phyloP scores from a whole-genome alignment of 2,888 invertebrate species.

The Nomada flava region DNA sequence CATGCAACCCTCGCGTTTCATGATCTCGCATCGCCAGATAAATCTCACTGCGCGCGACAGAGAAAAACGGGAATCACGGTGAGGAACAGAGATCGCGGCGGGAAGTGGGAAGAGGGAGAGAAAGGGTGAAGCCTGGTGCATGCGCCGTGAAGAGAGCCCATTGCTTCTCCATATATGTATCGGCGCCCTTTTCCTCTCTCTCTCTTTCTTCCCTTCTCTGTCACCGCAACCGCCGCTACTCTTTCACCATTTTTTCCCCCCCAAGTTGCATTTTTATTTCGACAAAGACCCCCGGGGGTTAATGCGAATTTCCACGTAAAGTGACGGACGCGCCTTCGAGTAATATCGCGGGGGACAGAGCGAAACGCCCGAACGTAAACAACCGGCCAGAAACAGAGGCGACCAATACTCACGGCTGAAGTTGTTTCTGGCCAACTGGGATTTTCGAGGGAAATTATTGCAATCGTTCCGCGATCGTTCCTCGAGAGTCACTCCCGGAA shows the following conservation, averaged over 20 bases:
- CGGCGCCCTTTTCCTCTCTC: constrained; percentile 20
- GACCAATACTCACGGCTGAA: background rate
- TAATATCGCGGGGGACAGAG: constrained; percentile 57
- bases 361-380: constrained; percentile 50
- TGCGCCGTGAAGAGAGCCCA: constrained; percentile 57
- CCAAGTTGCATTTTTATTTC: constrained; percentile 75
- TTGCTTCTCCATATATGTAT: constrained; percentile 49
- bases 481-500: background rate
- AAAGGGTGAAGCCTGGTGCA: constrained; percentile 54
- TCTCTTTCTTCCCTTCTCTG: constrained; percentile 33
- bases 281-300: constrained; percentile 69
- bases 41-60: constrained; percentile 76
- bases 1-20: constrained; percentile 73
- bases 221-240: constrained; percentile 36
- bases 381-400: constrained; percentile 58
- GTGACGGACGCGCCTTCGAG: constrained; percentile 67
- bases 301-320: constrained; percentile 74
- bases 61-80: constrained; percentile 30
- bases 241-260: constrained; percentile 54
- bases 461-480: constrained; percentile 14
- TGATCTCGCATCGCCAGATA: constrained; percentile 81
- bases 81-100: constrained; percentile 12
- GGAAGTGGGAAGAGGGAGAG: constrained; percentile 20
- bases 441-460: constrained; percentile 26
- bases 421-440: background rate